Evolutionary conservation across 2,797 vertebrate species (phyloP).

Genomic region (Takifugu ocellatus): DNA sequence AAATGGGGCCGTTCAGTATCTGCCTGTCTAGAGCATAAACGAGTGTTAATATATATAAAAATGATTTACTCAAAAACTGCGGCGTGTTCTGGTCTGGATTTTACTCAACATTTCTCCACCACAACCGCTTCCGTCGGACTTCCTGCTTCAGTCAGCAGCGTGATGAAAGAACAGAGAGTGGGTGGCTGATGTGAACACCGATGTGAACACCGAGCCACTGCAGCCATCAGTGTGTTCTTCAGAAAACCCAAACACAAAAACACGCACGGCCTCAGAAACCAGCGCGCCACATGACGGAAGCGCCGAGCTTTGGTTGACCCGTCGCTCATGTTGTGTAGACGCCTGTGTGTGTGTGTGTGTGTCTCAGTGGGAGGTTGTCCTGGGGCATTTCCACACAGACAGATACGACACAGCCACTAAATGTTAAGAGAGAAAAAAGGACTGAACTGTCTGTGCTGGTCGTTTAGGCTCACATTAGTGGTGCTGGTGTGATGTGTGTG

Average conservation of each 20-base stretch:
- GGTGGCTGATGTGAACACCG: slow-evolving; percentile 9
- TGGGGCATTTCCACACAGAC: slow-evolving; percentile 41
- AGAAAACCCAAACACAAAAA: background rate
- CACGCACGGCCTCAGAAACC: background rate
- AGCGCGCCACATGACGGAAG: background rate
- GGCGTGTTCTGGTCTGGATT: background rate
- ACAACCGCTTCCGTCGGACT: slow-evolving; percentile 17
- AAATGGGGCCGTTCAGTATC: too few species aligned
- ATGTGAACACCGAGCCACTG: slow-evolving; percentile 17
- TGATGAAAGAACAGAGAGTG: slow-evolving; percentile 21
- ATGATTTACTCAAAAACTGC: too few species aligned
- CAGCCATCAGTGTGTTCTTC: background rate
- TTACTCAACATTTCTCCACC: slow-evolving; percentile 13
- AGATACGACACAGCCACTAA: slow-evolving; percentile 46
- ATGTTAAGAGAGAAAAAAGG: slow-evolving; percentile 24
- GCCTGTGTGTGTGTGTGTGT: slow-evolving; percentile 3
- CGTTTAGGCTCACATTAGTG: slow-evolving; percentile 6
- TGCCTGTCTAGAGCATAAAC: background rate
- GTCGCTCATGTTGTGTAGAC: too few species aligned
- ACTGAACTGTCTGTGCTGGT: slow-evolving; percentile 35
- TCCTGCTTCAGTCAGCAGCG: slow-evolving; percentile 20
- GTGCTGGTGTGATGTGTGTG: background rate
- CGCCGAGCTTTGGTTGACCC: too few species aligned
- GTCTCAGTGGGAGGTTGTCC: slow-evolving; percentile 39
- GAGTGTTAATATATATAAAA: background rate